Evolutionary conservation across 1,140 invertebrate species (phyloP).

Genomic region (Zophobas morio): DNA sequence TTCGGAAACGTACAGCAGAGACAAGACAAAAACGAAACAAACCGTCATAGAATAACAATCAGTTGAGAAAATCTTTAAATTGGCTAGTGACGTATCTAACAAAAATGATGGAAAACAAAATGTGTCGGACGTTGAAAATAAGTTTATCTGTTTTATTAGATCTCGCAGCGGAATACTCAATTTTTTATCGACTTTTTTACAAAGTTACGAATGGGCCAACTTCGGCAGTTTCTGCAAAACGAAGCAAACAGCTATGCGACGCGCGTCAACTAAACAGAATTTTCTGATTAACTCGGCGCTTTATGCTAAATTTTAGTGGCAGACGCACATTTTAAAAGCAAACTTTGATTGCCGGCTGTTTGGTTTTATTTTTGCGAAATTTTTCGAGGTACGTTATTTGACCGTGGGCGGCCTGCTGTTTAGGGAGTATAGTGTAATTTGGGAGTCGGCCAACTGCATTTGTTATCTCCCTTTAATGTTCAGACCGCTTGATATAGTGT

Average conservation of each 20-base stretch:
- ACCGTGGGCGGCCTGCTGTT: conserved; percentile 20
- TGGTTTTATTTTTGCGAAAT: conserved; percentile 1
- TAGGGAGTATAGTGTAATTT: conserved; percentile 45
- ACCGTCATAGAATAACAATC: conserved; percentile 59
- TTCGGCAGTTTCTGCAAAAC: conserved; percentile 49
- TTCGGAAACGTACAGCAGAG: conserved; percentile 54
- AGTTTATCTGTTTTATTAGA: conserved; percentile 59
- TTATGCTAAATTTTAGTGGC: no score
- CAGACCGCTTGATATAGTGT: conserved; percentile 43
- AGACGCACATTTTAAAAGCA: not conserved
- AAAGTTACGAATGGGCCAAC: conserved; percentile 52
- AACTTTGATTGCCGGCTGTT: not conserved
- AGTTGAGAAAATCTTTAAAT: conserved; percentile 55
- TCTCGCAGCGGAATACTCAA: conserved; percentile 46
- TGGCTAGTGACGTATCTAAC: conserved; percentile 50
- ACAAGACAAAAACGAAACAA: conserved; percentile 54
- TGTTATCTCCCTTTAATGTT: conserved; percentile 43
- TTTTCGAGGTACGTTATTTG: conserved; percentile 19
- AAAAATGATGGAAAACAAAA: conserved; percentile 60
- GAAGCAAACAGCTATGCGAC: conserved; percentile 42
- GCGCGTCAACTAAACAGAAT: conserved; percentile 46
- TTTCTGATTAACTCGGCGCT: not conserved
- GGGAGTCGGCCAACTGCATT: conserved; percentile 44
- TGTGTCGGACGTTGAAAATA: conserved; percentile 56
- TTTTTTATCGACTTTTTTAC: conserved; percentile 51